Base-by-base conservation (phyloP, 2,797 vertebrate species). In the Neosalanx taihuensis region DNA sequence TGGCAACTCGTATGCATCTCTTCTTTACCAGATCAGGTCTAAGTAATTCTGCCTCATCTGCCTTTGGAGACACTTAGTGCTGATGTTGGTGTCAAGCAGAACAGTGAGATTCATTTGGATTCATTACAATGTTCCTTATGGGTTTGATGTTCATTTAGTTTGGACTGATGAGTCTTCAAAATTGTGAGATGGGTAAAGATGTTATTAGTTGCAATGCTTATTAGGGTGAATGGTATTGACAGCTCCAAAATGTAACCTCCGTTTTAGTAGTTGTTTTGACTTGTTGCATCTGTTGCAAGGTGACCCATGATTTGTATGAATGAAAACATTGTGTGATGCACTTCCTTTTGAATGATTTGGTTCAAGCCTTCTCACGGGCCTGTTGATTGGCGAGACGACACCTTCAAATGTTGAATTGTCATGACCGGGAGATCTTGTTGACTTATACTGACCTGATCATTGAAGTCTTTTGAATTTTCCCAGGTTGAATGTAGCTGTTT, bases 221-320 rank as follows among this genome's bases (percentile, higher is more conserved):
- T 88, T 76, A 80, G 84, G 84, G 90, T 85, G 86, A 79, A 82
- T 82, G 85, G 87, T 84, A 85, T 89, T 83, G 88, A 85, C 79
- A 86, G 90, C 88, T 91, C 85, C 89, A 87, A 86, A 87, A 86
- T 89, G 87, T 90, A 90, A 92, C 89, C 85, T 90, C 88, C 81
- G 84, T 84, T 72, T 72, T 69, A 84, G 79, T 77, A 64, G 84
- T 84, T 85, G 84, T 84, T 83, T 83, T 83, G 84, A 90, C 83
- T 85, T 88, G 84, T 94, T 93, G 94, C 94, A 94, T 94, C 92
- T 96, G 94, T 95, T 96, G 94, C 94, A 95, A 94, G 96, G 95
- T 95, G 94, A 96, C 93, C 86, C 83, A 91, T 92, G 91, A 93
- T 92, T 46, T 88, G 90, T 91, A 89, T 92, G 86, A 94, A 90